Base-by-base conservation (phyloP, 64 coral and sea anemone species). In the Exaiptasia diaphana region DNA sequence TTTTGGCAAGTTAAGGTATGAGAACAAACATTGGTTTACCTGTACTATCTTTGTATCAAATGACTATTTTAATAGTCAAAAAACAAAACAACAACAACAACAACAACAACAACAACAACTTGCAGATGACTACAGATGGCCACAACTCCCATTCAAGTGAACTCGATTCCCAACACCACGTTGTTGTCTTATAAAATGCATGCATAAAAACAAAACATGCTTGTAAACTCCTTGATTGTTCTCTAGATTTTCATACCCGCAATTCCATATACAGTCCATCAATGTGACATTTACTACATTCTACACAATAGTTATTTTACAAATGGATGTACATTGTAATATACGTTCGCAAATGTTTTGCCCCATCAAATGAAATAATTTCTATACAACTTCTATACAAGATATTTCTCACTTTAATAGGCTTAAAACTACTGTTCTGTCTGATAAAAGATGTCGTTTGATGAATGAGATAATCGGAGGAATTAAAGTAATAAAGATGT, bases 401-500 rank as follows among this genome's bases (percentile, higher is more conserved):
- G 14, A 22, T 20, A 7, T 80, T 82, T 4, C 39, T 25, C 18
- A 59, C 15, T 17, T 3, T 85, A 61, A 78, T 34, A 87, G 85
- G 52, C 11, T 26, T 29, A 87, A 87, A 32, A 87, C 61, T 41
- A 74, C 84, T 28, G 57, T 78, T 4, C 43, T 87, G 17, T 78
- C 84, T 20, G 84, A 87, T 25, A 61, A 79, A 43, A 56, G 84
- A 14, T 87, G 84, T 38, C 24, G 50, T 2, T 31, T 78, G 28
- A 87, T 87, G 84, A 87, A 78, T 58, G 84, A 87, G 41, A 50
- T 87, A 12, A 57, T 87, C 33, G 39, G 57, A 2, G 84, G 42
- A 28, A 87, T 87, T 25, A 69, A 32, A 38, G 84, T 87, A 20
- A 79, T 87, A 34, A 87, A 87, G 30, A 87, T 87, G 84, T 87